phyloP scores from a whole-genome alignment of 2,888 invertebrate genomes.

The Epistrophe grossulariae region DNA sequence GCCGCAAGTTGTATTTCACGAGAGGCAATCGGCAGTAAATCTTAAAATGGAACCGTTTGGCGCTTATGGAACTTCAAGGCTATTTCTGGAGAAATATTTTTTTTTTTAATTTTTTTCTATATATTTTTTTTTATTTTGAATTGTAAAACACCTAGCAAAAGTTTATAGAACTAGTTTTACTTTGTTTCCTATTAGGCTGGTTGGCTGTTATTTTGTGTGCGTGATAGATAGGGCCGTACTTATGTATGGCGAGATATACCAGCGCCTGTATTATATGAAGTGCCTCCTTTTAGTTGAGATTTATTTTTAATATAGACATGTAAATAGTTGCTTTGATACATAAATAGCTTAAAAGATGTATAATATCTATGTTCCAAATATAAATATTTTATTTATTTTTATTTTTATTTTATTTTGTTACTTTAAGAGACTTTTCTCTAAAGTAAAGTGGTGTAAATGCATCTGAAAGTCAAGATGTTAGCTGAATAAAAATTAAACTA shows the following conservation, averaged over 20 bases:
- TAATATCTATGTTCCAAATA: too few species aligned
- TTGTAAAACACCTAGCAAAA: slow-evolving; percentile 54
- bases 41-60: slow-evolving; percentile 20
- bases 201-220: not conserved
- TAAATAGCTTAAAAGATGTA: too few species aligned
- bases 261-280: not conserved
- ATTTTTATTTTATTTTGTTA: too few species aligned
- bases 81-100: slow-evolving; percentile 52
- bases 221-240: not conserved
- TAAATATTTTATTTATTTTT: too few species aligned
- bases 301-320: too few species aligned
- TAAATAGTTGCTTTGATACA: too few species aligned
- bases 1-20: not conserved
- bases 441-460: too few species aligned
- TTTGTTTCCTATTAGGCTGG: slow-evolving; percentile 60
- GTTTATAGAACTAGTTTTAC: slow-evolving; percentile 68
- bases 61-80: slow-evolving; percentile 54
- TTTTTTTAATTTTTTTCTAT: not conserved
- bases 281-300: not conserved
- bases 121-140: slow-evolving; percentile 36
- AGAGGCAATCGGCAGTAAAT: slow-evolving; percentile 33
- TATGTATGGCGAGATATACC: not conserved
- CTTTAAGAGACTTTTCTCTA: too few species aligned
- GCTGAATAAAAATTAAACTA: too few species aligned
- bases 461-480: too few species aligned